Percentiles rank a stretch among this genome's conserved stretches.
phyloP scores from a whole-genome alignment of 2,888 invertebrate genomes.

The Agonopterix subpropinquella region DNA sequence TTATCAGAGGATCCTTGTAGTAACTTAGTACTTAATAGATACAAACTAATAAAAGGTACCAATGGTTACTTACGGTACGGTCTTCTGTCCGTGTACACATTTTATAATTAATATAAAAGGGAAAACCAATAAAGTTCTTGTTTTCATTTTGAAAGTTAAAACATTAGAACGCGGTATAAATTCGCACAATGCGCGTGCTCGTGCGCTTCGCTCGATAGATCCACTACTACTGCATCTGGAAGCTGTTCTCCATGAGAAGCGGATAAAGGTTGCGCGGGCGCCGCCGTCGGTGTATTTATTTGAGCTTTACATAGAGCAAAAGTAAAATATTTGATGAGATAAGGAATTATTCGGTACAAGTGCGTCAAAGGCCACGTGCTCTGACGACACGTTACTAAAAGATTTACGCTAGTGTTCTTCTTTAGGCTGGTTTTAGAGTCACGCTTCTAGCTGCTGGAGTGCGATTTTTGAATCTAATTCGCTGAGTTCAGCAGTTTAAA shows the following conservation, averaged over 20 bases:
- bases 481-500: too few relatives aligned
- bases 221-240: conserved; percentile 51
- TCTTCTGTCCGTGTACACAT: conserved; percentile 44
- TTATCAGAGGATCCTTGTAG: too few relatives aligned
- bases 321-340: conserved; percentile 27
- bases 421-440: too few relatives aligned
- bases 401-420: too few relatives aligned
- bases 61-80: conserved; percentile 39
- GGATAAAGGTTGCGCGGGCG: conserved; percentile 43
- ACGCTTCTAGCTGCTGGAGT: too few relatives aligned
- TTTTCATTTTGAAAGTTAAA: conserved; percentile 46
- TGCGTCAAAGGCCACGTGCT: neutral
- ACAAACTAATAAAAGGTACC: neutral
- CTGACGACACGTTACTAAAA: too few relatives aligned
- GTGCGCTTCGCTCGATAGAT: conserved; percentile 54
- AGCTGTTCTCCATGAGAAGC: conserved; percentile 29
- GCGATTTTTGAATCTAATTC: too few relatives aligned
- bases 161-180: conserved; percentile 38
- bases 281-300: conserved; percentile 12
- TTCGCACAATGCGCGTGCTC: conserved; percentile 33
- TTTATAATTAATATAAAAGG: conserved; percentile 33
- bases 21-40: too few relatives aligned
- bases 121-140: conserved; percentile 39
- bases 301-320: conserved; percentile 44
- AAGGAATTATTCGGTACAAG: neutral